Evolutionary conservation across 2,888 invertebrate genomes (phyloP).

Genomic region (Stenolophus ochropezus): DNA sequence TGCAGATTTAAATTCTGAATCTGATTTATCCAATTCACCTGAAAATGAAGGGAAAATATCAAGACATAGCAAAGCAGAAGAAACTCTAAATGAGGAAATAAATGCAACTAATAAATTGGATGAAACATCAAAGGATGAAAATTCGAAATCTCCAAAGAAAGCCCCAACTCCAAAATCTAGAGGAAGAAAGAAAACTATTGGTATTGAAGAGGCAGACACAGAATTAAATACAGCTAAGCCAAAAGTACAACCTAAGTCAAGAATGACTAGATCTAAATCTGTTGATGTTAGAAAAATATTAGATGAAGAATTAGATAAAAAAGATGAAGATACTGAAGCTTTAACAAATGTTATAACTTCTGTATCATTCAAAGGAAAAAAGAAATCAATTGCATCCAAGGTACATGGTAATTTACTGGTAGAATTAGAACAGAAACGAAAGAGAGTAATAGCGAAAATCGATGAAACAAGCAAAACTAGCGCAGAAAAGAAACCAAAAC

Average conservation of each 20-base stretch:
- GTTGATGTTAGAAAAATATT: no score
- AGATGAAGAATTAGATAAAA: no score
- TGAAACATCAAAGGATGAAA: not conserved
- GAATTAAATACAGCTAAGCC: no score
- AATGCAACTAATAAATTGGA: not conserved
- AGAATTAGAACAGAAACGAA: constrained; percentile 67
- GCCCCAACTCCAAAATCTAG: no score
- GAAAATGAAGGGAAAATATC: not conserved
- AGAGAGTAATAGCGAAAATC: constrained; percentile 66
- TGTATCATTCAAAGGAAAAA: not conserved
- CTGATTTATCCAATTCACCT: not conserved
- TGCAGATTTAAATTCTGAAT: constrained; percentile 12
- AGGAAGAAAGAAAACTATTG: no score
- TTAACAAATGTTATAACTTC: not conserved
- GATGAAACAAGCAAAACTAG: constrained; percentile 50
- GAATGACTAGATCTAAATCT: no score
- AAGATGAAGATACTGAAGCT: not conserved
- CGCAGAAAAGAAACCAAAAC: not conserved
- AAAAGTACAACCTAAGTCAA: no score
- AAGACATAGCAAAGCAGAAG: not conserved
- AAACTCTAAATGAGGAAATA: not conserved
- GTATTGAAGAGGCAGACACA: no score
- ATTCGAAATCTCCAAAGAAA: not conserved
- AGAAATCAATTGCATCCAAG: constrained; percentile 23
- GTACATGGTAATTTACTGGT: constrained; percentile 61